A percentile compares a stretch with the other conserved stretches of the same genome.
Conservation (phyloP, 2,113 vertebrate species). For the Myxocyprinus asiaticus region DNA sequence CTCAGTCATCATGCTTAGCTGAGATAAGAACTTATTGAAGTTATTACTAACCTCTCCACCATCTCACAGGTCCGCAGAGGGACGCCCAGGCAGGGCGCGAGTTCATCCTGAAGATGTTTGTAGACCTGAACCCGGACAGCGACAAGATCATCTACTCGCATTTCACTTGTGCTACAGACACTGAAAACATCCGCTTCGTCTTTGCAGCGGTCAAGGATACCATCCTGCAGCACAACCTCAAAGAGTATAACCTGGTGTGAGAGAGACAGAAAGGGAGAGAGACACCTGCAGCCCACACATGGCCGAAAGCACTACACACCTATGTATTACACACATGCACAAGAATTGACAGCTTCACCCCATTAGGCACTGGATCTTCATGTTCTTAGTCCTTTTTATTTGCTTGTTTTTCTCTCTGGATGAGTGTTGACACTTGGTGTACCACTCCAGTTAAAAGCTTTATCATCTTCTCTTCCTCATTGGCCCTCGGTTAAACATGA, state of each 20-base stretch:
- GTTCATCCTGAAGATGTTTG: conserved; percentile 99
- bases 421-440: neutral
- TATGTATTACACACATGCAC: conserved; percentile 44
- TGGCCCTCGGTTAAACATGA: conserved; percentile 14
- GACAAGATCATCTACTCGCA: conserved; percentile 99
- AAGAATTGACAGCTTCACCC: conserved; percentile 28
- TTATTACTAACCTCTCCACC: no score
- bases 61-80: conserved; percentile 85
- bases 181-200: conserved; percentile 98
- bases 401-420: conserved; percentile 13
- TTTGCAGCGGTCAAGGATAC: conserved; percentile 99
- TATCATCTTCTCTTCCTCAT: conserved; percentile 26
- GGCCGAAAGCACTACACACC: conserved; percentile 64
- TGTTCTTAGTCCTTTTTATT: conserved; percentile 39
- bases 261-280: conserved; percentile 58
- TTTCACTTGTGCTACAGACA: conserved; percentile 99
- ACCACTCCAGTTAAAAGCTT: conserved; percentile 33
- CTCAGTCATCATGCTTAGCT: no score
- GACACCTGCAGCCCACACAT: conserved; percentile 57
- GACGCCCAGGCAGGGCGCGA: conserved; percentile 94
- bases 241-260: conserved; percentile 99
- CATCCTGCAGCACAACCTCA: conserved; percentile 99
- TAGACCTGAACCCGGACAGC: conserved; percentile 98
- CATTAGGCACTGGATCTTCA: conserved; percentile 50
- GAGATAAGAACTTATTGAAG: no score